A percentile compares a stretch with the other conserved stretches of the same genome.
phyloP scores from a whole-genome alignment of 2,113 vertebrate genomes.

The Micronycteris hirsuta region DNA sequence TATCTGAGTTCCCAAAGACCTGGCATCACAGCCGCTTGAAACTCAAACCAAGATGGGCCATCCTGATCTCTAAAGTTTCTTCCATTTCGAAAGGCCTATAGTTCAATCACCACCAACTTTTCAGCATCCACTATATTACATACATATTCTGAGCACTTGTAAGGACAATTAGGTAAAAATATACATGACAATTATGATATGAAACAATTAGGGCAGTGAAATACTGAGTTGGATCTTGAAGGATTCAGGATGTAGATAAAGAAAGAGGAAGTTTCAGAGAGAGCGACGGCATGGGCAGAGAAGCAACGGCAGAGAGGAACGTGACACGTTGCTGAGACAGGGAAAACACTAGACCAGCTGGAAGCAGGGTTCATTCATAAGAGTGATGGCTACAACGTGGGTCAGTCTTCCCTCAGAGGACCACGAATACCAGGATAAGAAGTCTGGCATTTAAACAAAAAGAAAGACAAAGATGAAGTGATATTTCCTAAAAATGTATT shows the following conservation, averaged over 20 bases:
- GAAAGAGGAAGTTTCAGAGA: neutral
- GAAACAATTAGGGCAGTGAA: neutral
- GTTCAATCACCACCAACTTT: neutral
- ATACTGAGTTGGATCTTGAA: neutral
- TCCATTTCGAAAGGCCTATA: neutral
- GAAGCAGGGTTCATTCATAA: neutral
- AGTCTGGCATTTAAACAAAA: neutral
- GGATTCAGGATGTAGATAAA: neutral
- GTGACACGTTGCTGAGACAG: neutral
- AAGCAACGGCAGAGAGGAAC: neutral
- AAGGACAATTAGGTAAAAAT: neutral
- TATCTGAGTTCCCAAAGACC: neutral
- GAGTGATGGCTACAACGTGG: neutral
- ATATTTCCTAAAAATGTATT: neutral
- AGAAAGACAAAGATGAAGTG: neutral
- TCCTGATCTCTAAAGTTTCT: neutral
- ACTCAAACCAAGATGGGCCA: neutral
- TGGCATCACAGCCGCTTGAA: constrained; percentile 1
- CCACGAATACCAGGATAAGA: neutral
- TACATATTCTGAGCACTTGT: neutral
- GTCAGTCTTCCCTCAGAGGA: neutral
- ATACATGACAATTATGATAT: neutral
- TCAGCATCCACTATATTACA: neutral
- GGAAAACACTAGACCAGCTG: neutral
- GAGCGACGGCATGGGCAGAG: rapidly evolving